These are phyloP conservation scores for Plecturocebus donacophilus DNA, from an alignment of 2,113 vertebrate genomes.

Conservation along the genomic window DNA sequence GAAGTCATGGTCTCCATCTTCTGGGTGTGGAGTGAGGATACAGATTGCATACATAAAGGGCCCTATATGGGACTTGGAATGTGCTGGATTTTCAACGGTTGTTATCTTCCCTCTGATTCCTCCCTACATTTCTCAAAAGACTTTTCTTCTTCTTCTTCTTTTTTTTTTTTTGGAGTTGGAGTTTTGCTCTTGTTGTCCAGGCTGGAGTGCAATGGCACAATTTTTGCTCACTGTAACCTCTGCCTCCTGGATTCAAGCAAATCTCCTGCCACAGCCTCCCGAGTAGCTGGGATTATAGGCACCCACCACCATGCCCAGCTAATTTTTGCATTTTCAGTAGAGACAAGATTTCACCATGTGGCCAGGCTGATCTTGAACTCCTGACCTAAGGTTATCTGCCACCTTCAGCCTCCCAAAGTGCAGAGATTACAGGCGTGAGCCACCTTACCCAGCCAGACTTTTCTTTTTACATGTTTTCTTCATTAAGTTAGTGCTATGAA, in stretches of 20 bases:
- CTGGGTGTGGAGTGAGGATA: neutral
- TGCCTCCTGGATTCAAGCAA: too few relatives aligned
- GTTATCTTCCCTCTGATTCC: neutral
- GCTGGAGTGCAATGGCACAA: too few relatives aligned
- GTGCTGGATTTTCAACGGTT: neutral
- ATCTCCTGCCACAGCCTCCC: too few relatives aligned
- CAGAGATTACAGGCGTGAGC: neutral
- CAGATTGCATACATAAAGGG: neutral
- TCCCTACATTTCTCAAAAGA: neutral
- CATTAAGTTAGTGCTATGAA: neutral
- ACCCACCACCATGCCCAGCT: too few relatives aligned
- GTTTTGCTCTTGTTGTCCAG: too few relatives aligned
- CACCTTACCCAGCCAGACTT: neutral
- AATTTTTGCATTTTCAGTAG: too few relatives aligned
- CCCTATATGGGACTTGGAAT: rapidly evolving
- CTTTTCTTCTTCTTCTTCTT: neutral
- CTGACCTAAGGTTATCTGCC: too few relatives aligned
- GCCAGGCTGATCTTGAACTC: too few relatives aligned
- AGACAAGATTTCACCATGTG: too few relatives aligned
- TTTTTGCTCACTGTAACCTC: too few relatives aligned
- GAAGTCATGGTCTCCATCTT: neutral
- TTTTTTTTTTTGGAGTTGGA: neutral
- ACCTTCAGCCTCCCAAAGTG: too few relatives aligned
- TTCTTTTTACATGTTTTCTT: neutral
- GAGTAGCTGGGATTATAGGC: too few relatives aligned